Evolutionary conservation across 1,140 invertebrate species (phyloP), one percentile per base, ranked within the genome.

Genomic region (Drosophila burlai): DNA sequence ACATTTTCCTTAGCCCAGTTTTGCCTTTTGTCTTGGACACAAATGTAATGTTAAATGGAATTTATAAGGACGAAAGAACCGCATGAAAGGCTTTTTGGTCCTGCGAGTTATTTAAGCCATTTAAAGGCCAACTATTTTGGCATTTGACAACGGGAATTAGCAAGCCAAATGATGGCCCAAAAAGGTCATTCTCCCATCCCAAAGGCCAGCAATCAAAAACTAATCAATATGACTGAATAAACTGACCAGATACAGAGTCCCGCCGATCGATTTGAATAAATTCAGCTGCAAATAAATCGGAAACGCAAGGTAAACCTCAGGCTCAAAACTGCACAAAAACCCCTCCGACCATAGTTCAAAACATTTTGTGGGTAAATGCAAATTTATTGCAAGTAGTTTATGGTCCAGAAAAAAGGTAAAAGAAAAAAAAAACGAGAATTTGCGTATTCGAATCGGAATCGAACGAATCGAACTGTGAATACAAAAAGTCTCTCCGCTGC

Each of bases 281-380:
- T 60, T 61, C 79, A 65, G 85, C 78, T 81, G 65, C 78, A 81
- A 81, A 84, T 87, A 81, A 83, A 89, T 83, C 80, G 83, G 83
- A 75, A 29, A 83, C 42, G 64, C 73, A 81, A 78, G 84, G 84
- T 87, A 87, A 90, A 66, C 64, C 84, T 21, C 26, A 10, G 18
- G 29, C 46, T 38, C 49, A 57, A 71, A 72, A 45, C 62, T 29
- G 54, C 54, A 67, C 45, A 67, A 60, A 71, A 58, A 34, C 10
- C 75, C 71, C 52, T 10, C 8, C 21, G 54, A 40, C 54, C 81
- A 81, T 89, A 89, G 84, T 89, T 89, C 84, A 89, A 89, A 89
- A 89, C 84, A 89, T 90, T 89, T 90, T 89, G 85, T 90, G 81
- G 68, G 75, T 74, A 89, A 89, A 89, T 89, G 85, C 85, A 89